Evolutionary conservation across 1,140 invertebrate species (phyloP).

Genomic region (Littorina saxatilis): DNA sequence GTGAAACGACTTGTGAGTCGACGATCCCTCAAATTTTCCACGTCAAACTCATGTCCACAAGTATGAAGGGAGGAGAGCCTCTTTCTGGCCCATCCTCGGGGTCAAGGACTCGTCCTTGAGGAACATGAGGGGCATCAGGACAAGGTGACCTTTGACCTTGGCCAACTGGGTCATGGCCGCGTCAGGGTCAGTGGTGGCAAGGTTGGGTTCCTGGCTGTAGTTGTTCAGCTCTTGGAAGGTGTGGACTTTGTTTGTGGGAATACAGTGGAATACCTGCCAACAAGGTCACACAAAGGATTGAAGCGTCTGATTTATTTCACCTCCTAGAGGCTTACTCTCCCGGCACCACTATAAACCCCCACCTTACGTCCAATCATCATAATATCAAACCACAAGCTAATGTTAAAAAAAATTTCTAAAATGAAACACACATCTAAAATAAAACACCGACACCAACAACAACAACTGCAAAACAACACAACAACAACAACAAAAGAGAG

Average conservation of each 20-base stretch:
- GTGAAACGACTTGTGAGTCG: too few species aligned
- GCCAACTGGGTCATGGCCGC: conserved; percentile 83
- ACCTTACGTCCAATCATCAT: too few species aligned
- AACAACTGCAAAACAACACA: too few species aligned
- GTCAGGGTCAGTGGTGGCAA: conserved; percentile 83
- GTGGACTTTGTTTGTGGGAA: conserved; percentile 87
- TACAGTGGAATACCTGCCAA: conserved; percentile 84
- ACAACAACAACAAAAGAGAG: too few species aligned
- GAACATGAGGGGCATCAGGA: conserved; percentile 91
- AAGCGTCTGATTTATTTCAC: too few species aligned
- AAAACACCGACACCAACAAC: background rate
- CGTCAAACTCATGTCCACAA: conserved; percentile 75
- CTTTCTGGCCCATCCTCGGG: conserved; percentile 86
- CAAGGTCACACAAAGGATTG: background rate
- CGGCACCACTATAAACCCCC: too few species aligned
- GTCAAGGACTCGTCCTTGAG: conserved; percentile 86
- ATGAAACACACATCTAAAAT: conserved; percentile 13
- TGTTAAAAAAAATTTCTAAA: too few species aligned
- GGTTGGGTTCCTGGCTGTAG: conserved; percentile 82
- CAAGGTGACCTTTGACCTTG: conserved; percentile 87
- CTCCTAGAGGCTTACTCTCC: too few species aligned
- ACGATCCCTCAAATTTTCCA: too few species aligned
- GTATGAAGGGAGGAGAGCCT: conserved; percentile 79
- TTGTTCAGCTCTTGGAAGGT: conserved; percentile 85
- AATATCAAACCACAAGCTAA: too few species aligned